Base-by-base conservation (phyloP, 2,113 vertebrate species). In the Myxocyprinus asiaticus region DNA sequence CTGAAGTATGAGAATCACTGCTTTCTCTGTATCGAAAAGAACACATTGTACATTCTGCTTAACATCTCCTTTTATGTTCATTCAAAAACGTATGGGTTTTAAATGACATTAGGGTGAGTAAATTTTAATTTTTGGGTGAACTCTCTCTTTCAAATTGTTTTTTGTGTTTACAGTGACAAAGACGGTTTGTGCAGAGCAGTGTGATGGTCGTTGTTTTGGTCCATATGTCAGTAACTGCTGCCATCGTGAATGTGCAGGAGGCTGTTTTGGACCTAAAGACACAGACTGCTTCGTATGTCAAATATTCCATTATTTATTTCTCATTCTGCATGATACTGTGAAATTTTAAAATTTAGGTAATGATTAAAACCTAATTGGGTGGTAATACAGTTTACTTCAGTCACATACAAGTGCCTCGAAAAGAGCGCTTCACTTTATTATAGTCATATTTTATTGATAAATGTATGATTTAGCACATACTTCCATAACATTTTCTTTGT, bases 191-290 rank as follows among this genome's bases (percentile, higher is more conserved):
- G 97, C 96, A 0, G 96, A 98, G 86, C 97, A 98, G 89, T 99
- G 97, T 79, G 97, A 98, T 15, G 96, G 96, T 50, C 94, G 96
- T 71, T 99, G 97, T 90, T 98, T 96, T 0, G 96, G 97, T 56
- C 95, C 96, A 15, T 98, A 96, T 14, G 95, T 99, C 89, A 99
- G 96, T 0, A 95, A 98, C 92, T 99, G 97, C 89, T 98, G 96
- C 87, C 96, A 99, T 80, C 93, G 96, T 0, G 97, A 98, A 84
- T 99, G 97, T 0, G 97, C 97, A 0, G 97, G 97, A 10, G 97
- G 97, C 85, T 99, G 97, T 83, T 95, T 92, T 0, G 97, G 97
- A 85, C 97, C 97, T 5, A 99, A 98, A 90, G 96, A 98, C 92
- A 98, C 96, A 0, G 97, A 99, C 84, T 99, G 97, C 91, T 99